Evolutionary conservation across 2,797 vertebrate genomes (phyloP).

Genomic region (Catharus ustulatus): DNA sequence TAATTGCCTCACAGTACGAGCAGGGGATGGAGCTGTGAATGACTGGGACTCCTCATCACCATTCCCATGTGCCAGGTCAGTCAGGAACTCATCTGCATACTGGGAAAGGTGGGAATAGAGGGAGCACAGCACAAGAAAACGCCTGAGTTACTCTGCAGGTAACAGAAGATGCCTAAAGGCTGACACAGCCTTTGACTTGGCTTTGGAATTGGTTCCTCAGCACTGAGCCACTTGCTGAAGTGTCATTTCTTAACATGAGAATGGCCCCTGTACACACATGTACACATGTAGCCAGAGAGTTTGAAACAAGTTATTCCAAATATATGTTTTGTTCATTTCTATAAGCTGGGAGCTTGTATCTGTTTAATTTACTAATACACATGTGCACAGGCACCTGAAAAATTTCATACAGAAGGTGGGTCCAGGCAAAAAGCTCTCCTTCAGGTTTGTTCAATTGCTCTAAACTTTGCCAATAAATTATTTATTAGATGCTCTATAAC

Average conservation of each 20-base stretch:
- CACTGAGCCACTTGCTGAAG: neutral
- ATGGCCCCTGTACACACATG: rapidly evolving
- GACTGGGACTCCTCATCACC: neutral
- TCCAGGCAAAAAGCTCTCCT: neutral
- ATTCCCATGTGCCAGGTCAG: neutral
- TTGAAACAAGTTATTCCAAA: neutral
- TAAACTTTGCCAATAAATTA: neutral
- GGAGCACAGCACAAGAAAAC: neutral
- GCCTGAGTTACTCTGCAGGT: neutral
- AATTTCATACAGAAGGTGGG: neutral
- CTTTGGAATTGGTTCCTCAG: neutral
- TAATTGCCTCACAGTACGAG: slow-evolving; percentile 44
- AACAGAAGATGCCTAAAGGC: neutral
- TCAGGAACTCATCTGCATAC: neutral
- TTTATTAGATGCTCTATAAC: neutral
- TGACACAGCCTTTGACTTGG: neutral
- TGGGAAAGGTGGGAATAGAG: neutral
- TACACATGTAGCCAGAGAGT: neutral
- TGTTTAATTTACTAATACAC: neutral
- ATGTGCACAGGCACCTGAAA: neutral
- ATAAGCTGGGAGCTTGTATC: neutral
- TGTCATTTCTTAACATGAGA: neutral
- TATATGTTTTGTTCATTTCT: neutral
- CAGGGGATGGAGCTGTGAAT: neutral
- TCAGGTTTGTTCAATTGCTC: neutral